Percentiles rank a stretch among this genome's conserved stretches.
Evolutionary conservation across 2,797 vertebrate genomes (phyloP).

Genomic region (Tauraco hartlaubi): DNA sequence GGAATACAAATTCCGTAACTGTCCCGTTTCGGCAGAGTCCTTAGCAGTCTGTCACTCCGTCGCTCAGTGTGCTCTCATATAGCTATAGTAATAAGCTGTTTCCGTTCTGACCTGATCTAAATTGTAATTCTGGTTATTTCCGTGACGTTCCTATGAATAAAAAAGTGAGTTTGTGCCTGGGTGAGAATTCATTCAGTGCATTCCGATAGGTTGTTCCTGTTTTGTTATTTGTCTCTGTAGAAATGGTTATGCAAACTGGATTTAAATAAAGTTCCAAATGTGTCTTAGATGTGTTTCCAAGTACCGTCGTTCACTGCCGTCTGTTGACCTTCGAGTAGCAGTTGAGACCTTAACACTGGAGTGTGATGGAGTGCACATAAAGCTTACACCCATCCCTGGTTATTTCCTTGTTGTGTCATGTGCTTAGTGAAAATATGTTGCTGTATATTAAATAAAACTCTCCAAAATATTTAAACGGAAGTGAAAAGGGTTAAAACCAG

Average conservation of each 20-base stretch:
- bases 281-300: background rate
- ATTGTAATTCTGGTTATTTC: background rate
- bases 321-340: background rate
- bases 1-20: background rate
- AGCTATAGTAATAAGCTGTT: background rate
- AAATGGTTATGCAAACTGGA: background rate
- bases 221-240: background rate
- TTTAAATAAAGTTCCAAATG: background rate
- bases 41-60: background rate
- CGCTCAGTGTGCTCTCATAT: background rate
- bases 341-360: background rate
- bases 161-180: background rate
- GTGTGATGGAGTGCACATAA: background rate
- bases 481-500: background rate
- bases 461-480: background rate
- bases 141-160: background rate
- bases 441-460: background rate
- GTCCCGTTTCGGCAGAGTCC: background rate
- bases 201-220: background rate
- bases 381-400: rapidly evolving
- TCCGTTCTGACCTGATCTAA: background rate
- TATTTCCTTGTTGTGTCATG: background rate
- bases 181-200: background rate
- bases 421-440: background rate
- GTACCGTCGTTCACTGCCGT: background rate